Conservation (phyloP, 2,113 vertebrate species). For the Labrus mixtus region DNA sequence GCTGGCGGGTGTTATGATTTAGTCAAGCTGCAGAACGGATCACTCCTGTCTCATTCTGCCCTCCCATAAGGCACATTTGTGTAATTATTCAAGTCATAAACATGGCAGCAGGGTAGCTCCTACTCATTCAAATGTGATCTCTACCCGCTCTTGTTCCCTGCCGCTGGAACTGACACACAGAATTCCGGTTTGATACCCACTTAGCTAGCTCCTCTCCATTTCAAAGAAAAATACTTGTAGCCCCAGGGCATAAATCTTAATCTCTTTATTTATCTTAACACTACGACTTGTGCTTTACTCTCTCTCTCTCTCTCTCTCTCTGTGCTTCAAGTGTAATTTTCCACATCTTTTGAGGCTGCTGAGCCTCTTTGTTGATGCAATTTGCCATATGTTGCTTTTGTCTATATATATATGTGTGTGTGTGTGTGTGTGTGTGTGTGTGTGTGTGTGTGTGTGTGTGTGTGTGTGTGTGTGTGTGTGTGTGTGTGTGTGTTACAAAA, state of each 20-base stretch:
- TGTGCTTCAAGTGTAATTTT: conserved; percentile 55
- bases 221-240: conserved; percentile 53
- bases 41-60: conserved; percentile 21
- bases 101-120: conserved; percentile 54
- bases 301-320: neutral
- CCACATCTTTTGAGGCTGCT: conserved; percentile 20
- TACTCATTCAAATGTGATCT: conserved; percentile 52
- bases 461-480: too few relatives aligned
- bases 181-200: conserved; percentile 69
- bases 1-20: conserved; percentile 43
- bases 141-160: conserved; percentile 41
- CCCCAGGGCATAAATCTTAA: conserved; percentile 58
- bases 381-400: conserved; percentile 21
- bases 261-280: conserved; percentile 67
- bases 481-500: too few relatives aligned
- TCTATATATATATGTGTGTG: too few relatives aligned
- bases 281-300: conserved; percentile 5
- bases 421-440: too few relatives aligned
- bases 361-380: conserved; percentile 20
- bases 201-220: conserved; percentile 43
- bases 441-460: too few relatives aligned
- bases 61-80: conserved; percentile 53
- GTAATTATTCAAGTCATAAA: conserved; percentile 74
- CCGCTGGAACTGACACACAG: conserved; percentile 53
- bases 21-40: conserved; percentile 47